Evolutionary conservation across 2,797 vertebrate species (phyloP).

Genomic region (Cuniculus paca): DNA sequence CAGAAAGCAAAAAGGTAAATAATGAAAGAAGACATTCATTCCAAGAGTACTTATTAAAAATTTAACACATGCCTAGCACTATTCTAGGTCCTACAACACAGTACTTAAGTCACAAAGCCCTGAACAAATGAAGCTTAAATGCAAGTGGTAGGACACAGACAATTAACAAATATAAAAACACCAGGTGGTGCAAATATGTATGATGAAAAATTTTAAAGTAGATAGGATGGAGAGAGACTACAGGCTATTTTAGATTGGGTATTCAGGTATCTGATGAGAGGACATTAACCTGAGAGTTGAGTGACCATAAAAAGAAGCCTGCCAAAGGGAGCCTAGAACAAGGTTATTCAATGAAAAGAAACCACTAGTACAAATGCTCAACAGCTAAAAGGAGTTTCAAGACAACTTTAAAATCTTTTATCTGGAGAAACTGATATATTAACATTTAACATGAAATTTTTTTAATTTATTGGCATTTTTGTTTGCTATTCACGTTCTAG

Average conservation of each 20-base stretch:
- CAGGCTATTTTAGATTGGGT: neutral
- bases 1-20: neutral
- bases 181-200: neutral
- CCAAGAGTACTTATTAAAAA: neutral
- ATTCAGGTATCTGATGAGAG: neutral
- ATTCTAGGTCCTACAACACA: neutral
- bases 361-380: neutral
- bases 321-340: neutral
- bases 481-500: conserved; percentile 5
- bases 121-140: neutral
- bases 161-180: conserved; percentile 39
- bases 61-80: neutral
- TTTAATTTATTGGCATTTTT: neutral
- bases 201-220: neutral
- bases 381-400: neutral
- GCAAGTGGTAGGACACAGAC: neutral
- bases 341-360: neutral
- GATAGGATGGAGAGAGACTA: neutral
- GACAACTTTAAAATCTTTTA: neutral
- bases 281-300: neutral
- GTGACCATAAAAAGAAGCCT: neutral
- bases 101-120: neutral
- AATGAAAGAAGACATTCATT: neutral
- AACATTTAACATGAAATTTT: neutral
- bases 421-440: neutral